Evolutionary conservation across 1,140 invertebrate genomes (phyloP), one percentile per base, ranked within the genome.

Genomic region (Papilio glaucus): DNA sequence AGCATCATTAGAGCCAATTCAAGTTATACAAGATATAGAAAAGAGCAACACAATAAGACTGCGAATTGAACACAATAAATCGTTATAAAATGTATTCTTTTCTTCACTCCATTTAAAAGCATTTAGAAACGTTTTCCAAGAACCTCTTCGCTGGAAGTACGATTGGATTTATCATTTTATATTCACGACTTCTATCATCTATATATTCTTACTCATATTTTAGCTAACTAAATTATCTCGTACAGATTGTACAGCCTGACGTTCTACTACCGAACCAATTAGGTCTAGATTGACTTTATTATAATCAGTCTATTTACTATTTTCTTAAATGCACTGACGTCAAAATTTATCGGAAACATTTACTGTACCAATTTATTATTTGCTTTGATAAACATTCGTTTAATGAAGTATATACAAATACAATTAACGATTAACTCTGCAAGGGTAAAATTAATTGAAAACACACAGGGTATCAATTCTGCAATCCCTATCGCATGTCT

Each of bases 71-170:
- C 21, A 12, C 49, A 57, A 57, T 57, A 57, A 57, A 57, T 57
- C 18, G 49, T 57, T 57, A 57, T 1, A 57, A 26, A 57, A 57
- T 57, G 24, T 57, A 57, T 57, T 57, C 49, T 57, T 57, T 57
- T 57, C 49, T 57, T 10, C 49, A 57, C 49, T 57, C 49, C 49
- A 57, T 57, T 57, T 57, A 57, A 57, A 57, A 57, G 49, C 49
- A 57, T 57, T 57, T 57, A 57, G 49, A 57, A 57, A 57, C 49
- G 49, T 57, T 57, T 57, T 57, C 49, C 3, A 26, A 57, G 49
- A 57, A 57, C 9, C 21, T 24, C 49, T 26, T 57, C 49, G 21
- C 0, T 9, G 24, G 49, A 57, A 57, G 18, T 57, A 21, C 49
- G 21, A 57, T 57, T 57, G 21, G 9, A 57, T 0, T 57, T 57